These are phyloP conservation scores for Tangara arthus DNA, from an alignment of 2,797 vertebrate genomes.

Conservation along the genomic window DNA sequence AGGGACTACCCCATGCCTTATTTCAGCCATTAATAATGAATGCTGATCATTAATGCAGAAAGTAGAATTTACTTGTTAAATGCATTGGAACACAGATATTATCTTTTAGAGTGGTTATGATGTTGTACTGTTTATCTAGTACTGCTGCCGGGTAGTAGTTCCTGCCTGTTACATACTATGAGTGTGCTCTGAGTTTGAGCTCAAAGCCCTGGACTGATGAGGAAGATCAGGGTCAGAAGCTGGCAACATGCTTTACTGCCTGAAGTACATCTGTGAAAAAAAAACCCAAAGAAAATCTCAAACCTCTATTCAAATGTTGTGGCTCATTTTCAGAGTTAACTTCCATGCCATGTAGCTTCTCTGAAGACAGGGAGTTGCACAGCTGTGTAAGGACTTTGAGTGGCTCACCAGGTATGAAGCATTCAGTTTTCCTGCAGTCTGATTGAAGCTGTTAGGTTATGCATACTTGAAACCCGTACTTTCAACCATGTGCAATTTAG, in stretches of 20 bases:
- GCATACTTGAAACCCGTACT: neutral
- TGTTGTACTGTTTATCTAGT: neutral
- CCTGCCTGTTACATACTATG: neutral
- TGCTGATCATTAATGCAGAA: neutral
- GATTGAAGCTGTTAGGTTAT: neutral
- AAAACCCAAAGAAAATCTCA: accelerated
- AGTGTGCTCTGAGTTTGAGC: neutral
- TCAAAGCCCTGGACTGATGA: neutral
- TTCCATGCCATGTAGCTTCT: neutral
- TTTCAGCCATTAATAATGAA: neutral
- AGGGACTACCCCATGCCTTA: neutral
- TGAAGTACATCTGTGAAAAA: neutral
- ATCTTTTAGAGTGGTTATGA: neutral
- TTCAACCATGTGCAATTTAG: neutral
- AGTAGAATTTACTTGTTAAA: conserved; percentile 16
- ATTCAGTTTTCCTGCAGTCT: neutral
- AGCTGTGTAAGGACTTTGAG: neutral
- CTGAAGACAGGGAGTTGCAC: neutral
- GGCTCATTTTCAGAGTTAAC: neutral
- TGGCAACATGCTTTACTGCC: neutral
- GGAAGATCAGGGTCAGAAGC: neutral
- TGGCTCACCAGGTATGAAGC: neutral
- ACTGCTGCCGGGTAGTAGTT: neutral
- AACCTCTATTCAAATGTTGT: neutral
- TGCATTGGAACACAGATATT: neutral